Evolutionary conservation across 2,888 invertebrate species (phyloP).

Genomic region (Terebella lapidaria): DNA sequence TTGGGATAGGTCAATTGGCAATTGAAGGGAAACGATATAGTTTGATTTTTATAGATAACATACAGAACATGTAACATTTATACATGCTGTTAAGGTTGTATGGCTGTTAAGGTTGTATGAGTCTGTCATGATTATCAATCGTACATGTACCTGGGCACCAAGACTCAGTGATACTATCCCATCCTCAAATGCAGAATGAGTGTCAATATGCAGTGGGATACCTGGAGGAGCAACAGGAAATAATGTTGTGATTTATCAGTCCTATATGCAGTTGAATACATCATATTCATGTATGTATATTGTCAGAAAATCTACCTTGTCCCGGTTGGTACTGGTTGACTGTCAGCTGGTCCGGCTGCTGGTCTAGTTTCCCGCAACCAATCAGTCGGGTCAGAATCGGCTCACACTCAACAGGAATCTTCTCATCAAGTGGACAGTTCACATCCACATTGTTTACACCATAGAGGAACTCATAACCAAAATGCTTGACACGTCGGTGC

Average conservation of each 20-base stretch:
- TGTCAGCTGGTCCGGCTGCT: conserved; percentile 52
- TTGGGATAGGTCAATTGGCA: no score
- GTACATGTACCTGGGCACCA: conserved; percentile 62
- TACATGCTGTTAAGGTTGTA: no score
- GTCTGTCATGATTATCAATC: no score
- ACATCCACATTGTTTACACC: conserved; percentile 79
- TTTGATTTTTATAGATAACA: no score
- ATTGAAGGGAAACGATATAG: no score
- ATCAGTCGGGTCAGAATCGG: conserved; percentile 63
- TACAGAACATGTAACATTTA: no score
- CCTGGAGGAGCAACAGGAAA: conserved; percentile 58
- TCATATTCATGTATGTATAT: background rate
- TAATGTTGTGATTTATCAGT: background rate
- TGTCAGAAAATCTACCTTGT: conserved; percentile 47
- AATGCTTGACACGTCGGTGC: conserved; percentile 82
- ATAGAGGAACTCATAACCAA: conserved; percentile 87
- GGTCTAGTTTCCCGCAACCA: conserved; percentile 44
- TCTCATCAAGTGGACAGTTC: conserved; percentile 60
- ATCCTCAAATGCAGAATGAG: conserved; percentile 87
- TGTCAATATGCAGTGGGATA: conserved; percentile 92
- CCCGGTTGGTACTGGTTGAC: conserved; percentile 56
- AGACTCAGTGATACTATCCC: conserved; percentile 83
- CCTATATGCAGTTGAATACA: background rate
- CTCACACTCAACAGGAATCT: conserved; percentile 69
- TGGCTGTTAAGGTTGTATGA: no score